Base-by-base conservation (phyloP, 2,888 invertebrate genomes). In the Caenorhabditis panamensis region DNA sequence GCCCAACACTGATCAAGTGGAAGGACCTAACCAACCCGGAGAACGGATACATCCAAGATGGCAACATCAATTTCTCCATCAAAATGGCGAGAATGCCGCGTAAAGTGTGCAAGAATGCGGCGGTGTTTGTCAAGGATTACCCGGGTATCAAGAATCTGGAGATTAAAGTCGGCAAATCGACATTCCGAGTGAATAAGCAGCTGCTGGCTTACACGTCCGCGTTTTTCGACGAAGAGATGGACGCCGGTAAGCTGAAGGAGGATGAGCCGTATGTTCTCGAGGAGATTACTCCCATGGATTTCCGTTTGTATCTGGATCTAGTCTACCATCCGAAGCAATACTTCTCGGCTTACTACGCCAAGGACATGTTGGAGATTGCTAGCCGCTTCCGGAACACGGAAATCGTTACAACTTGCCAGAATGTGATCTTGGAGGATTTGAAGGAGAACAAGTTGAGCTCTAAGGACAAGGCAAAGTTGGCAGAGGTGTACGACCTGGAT, bases 291-390 rank as follows among this genome's bases (percentile, higher is more conserved):
- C 54, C 62, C 16, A 18, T 20, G 8, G 71, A 71, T 24, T 71
- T 71, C 62, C 22, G 41, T 11, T 24, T 71, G 22, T 71, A 44
- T 31, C 18, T 71, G 44, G 71, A 71, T 41, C 44, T 71, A 28
- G 41, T 47, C 26, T 71, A 71, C 20, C 44, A 54, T 62, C 71
- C 71, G 22, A 53, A 62, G 24, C 71, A 71, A 24, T 71, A 71
- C 36, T 71, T 71, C 18, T 51, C 68, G 47, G 51, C 61, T 1
- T 71, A 44, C 36, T 41, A 44, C 44, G 71, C 62, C 18, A 71
- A 71, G 41, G 71, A 71, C 62, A 71, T 71, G 41, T 36, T 71
- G 5, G 18, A 6, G n/a, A 16, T 54, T 8, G 71, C 71, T 20
- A 62, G 47, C n/a, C 36, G 62, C 1, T 71, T 71, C 36, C 41